A percentile compares a stretch with the other conserved stretches of the same genome.
phyloP scores from a whole-genome alignment of 2,797 vertebrate species.

The Clarias platycephalus region DNA sequence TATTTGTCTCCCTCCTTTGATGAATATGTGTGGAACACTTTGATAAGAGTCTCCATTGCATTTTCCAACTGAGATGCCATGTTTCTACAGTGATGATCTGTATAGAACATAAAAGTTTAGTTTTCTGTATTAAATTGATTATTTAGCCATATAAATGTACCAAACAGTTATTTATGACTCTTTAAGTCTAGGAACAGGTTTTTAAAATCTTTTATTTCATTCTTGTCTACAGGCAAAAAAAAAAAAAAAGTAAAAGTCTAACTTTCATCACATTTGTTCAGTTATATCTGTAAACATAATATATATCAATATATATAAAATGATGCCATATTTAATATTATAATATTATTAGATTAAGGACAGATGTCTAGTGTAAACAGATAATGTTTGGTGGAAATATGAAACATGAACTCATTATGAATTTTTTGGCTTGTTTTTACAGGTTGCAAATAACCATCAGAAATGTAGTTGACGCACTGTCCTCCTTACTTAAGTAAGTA shows the following conservation, averaged over 20 bases:
- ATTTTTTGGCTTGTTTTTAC: constrained; percentile 41
- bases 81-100: constrained; percentile 25
- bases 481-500: neutral
- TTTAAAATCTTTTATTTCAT: neutral
- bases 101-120: neutral
- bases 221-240: neutral
- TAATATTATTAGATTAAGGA: neutral
- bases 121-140: neutral
- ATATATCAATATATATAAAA: neutral
- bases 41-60: constrained; percentile 82
- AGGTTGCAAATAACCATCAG: constrained; percentile 12
- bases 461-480: neutral
- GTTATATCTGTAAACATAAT: too few relatives aligned
- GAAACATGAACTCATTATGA: constrained; percentile 49
- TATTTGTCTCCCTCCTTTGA: constrained; percentile 88
- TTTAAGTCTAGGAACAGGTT: neutral
- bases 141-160: neutral
- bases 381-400: constrained; percentile 21
- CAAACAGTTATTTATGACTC: neutral
- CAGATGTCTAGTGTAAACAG: neutral
- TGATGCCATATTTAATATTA: neutral
- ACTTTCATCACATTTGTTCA: too few relatives aligned
- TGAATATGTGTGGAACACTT: constrained; percentile 86
- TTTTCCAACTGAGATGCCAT: constrained; percentile 81
- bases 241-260: neutral